A percentile compares a stretch with the other conserved stretches of the same genome.
Evolutionary conservation across 2,888 invertebrate genomes (phyloP).

Genomic region (Sphaerolaimus hirsutus): DNA sequence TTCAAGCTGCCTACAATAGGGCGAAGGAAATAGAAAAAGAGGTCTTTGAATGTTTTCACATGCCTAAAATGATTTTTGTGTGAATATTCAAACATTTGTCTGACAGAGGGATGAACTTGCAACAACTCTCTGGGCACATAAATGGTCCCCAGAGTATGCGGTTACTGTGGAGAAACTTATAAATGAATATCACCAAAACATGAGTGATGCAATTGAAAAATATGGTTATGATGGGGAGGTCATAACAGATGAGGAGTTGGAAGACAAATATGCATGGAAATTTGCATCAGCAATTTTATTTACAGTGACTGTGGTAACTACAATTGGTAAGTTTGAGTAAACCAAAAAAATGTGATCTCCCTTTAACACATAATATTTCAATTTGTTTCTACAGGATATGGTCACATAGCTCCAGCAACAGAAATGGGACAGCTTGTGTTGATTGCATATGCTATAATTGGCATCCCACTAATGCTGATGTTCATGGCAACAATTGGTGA

Average conservation of each 20-base stretch:
- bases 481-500: constrained; percentile 9
- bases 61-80: too few relatives aligned
- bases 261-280: constrained; percentile 11
- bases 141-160: constrained; percentile 1
- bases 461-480: constrained; percentile 8
- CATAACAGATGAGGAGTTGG: not conserved
- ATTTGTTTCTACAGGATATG: constrained; percentile 22
- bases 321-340: too few relatives aligned
- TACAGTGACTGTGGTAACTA: constrained; percentile 16
- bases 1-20: too few relatives aligned
- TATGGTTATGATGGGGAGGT: not conserved
- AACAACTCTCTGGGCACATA: constrained; percentile 1
- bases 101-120: too few relatives aligned
- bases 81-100: too few relatives aligned
- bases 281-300: constrained; percentile 17
- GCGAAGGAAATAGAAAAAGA: too few relatives aligned
- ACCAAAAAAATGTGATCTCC: too few relatives aligned
- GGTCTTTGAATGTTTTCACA: too few relatives aligned
- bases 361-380: too few relatives aligned
- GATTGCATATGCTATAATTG: constrained; percentile 7
- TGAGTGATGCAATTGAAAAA: constrained; percentile 2
- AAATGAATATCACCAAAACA: constrained; percentile 5
- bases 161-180: not conserved
- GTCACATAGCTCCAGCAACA: constrained; percentile 19
- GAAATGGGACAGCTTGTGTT: constrained; percentile 5